Evolutionary conservation across 2,113 vertebrate species (phyloP).

Genomic region (Smithornis capensis): DNA sequence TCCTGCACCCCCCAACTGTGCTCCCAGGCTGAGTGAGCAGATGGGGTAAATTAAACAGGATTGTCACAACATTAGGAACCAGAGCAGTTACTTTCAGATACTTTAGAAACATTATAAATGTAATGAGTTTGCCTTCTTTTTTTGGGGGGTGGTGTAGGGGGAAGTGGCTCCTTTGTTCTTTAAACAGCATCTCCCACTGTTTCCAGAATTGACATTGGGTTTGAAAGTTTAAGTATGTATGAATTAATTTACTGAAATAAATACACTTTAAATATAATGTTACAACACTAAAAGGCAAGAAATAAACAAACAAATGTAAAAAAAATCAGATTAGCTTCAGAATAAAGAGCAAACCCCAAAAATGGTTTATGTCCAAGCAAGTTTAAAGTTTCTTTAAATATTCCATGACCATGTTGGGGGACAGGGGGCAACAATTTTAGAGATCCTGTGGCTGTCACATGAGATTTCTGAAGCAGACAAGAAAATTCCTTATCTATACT

Average conservation of each 20-base stretch:
- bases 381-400: background rate
- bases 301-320: background rate
- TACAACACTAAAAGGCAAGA: background rate
- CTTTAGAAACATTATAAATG: constrained; percentile 35
- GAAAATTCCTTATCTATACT: background rate
- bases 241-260: background rate
- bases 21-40: constrained; percentile 34
- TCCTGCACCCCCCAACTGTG: constrained; percentile 23
- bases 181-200: background rate
- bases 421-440: background rate
- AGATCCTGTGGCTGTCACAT: background rate
- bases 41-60: constrained; percentile 45
- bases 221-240: background rate
- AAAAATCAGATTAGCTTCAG: background rate
- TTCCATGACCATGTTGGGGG: background rate
- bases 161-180: background rate
- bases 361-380: background rate
- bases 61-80: constrained; percentile 19
- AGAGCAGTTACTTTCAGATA: constrained; percentile 43
- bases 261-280: background rate
- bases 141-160: background rate
- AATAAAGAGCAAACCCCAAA: background rate
- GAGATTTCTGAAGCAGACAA: background rate
- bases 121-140: background rate
- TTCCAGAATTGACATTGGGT: background rate